These are phyloP conservation scores for Stichodactyla helianthus DNA, from an alignment of 64 coral and sea anemone species.

Conservation along the genomic window DNA sequence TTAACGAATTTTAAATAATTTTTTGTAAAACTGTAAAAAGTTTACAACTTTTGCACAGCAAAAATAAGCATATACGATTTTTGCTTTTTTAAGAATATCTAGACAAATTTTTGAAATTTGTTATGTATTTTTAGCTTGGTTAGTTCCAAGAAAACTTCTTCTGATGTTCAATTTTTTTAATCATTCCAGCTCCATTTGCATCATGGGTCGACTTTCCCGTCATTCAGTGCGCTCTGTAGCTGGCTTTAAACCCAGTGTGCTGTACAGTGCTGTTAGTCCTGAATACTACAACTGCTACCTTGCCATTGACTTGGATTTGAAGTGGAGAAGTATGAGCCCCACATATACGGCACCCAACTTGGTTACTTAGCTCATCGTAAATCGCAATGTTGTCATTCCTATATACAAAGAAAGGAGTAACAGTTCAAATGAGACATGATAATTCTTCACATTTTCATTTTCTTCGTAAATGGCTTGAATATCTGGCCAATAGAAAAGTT, in stretches of 20 bases:
- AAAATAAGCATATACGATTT: neutral
- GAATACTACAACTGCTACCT: neutral
- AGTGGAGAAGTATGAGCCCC: neutral
- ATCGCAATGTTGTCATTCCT: conserved; percentile 35
- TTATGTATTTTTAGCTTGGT: no score
- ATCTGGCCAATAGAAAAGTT: no score
- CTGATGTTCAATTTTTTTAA: no score
- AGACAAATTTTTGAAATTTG: no score
- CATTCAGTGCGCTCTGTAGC: neutral
- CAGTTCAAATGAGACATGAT: no score
- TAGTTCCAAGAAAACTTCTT: no score
- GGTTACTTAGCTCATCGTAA: neutral
- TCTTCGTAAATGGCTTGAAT: no score
- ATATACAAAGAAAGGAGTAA: neutral
- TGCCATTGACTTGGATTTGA: neutral
- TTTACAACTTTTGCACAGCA: neutral
- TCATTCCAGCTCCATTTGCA: no score
- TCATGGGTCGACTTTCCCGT: neutral
- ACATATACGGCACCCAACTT: neutral
- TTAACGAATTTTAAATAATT: no score
- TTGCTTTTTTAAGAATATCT: no score
- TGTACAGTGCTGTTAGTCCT: neutral
- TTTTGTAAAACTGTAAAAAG: neutral
- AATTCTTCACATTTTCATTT: no score
- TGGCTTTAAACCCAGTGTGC: neutral